Conservation (phyloP, 2,888 invertebrate genomes). For the Electrophaes corylata region DNA sequence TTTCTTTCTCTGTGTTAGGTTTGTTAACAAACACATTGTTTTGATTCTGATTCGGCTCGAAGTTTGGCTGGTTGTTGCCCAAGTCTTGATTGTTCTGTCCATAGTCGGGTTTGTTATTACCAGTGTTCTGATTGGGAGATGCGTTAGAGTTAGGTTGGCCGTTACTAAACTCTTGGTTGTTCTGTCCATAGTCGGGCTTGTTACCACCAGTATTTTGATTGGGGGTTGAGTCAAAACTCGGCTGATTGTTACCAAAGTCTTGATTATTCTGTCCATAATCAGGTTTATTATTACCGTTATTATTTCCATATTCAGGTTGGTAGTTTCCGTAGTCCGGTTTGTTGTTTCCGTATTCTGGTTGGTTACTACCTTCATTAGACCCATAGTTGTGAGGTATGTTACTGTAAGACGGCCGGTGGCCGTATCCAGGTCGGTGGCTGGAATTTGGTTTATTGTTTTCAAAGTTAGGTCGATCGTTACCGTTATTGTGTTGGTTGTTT, state of each 20-base stretch:
- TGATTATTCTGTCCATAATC: conserved; percentile 21
- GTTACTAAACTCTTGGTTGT: conserved; percentile 12
- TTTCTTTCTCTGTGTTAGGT: conserved; percentile 21
- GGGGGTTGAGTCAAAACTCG: conserved; percentile 3
- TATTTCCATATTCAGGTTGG: conserved; percentile 25
- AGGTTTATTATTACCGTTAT: conserved; percentile 15
- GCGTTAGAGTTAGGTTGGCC: conserved; percentile 15
- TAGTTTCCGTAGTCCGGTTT: conserved; percentile 21
- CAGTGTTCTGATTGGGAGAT: conserved; percentile 9
- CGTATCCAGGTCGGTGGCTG: conserved; percentile 4
- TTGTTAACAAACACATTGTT: conserved; percentile 31
- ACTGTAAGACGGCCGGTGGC: conserved; percentile 6
- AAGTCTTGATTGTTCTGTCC: conserved; percentile 19
- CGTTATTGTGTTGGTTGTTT: conserved; percentile 21
- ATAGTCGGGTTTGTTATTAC: conserved; percentile 25
- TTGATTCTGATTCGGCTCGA: conserved; percentile 20
- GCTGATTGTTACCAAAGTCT: not conserved
- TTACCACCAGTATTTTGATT: conserved; percentile 18
- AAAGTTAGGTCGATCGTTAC: conserved; percentile 8
- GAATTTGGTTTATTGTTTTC: conserved; percentile 7
- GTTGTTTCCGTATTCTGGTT: conserved; percentile 20
- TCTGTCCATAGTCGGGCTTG: conserved; percentile 26
- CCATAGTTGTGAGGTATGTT: conserved; percentile 17
- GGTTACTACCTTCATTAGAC: conserved; percentile 12
- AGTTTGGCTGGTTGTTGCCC: conserved; percentile 25